Base-by-base conservation (phyloP, 2,888 invertebrate species). In the Saturnia pavonia region DNA sequence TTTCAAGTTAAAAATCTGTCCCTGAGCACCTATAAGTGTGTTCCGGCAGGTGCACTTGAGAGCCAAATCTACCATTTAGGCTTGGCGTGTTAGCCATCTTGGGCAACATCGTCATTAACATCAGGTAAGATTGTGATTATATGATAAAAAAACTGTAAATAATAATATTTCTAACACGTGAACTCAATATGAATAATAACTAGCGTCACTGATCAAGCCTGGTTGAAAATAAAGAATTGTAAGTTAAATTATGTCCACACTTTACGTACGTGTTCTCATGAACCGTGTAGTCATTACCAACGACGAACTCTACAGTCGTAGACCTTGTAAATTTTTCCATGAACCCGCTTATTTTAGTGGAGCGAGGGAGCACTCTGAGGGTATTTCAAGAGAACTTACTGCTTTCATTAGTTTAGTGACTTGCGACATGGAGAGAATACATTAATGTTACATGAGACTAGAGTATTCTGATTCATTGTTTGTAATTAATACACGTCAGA, bases 401-500 rank as follows among this genome's bases (percentile, higher is more conserved):
- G 76, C 76, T 81, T 86, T 89, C 90, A 91, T 91, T 90, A 87
- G 87, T 89, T 84, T 82, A 79, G 85, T 91, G 91, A 91, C 91
- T 91, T 90, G 91, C 90, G 87, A 69, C 80, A 79, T 80, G 75
- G 78, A 77, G 76, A 74, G 79, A 76, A 73, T 78, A 78, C 80
- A 80, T 76, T 86, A 88, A 80, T 79, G 79, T 82, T 72, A 72
- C 66, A 51, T 27, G 70, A 42, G 54, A 54, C 22, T 67, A 14
- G 66, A 51, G 12, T 71, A 73, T 72, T 70, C 42, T 57, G 63
- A 63, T 43, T 48, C 22, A 43, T 12, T 34, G 2, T 22, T 66
- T 40, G 65, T 69, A 69, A 69, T 69, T 65, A 51, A 51, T 48
- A 69, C 16, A 60, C 1, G 65, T 69, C 66, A 65, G 16, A 48